Percentiles rank a stretch among this genome's conserved stretches.
phyloP scores from a whole-genome alignment of 2,113 vertebrate genomes.

The Hippocampus mohnikei region DNA sequence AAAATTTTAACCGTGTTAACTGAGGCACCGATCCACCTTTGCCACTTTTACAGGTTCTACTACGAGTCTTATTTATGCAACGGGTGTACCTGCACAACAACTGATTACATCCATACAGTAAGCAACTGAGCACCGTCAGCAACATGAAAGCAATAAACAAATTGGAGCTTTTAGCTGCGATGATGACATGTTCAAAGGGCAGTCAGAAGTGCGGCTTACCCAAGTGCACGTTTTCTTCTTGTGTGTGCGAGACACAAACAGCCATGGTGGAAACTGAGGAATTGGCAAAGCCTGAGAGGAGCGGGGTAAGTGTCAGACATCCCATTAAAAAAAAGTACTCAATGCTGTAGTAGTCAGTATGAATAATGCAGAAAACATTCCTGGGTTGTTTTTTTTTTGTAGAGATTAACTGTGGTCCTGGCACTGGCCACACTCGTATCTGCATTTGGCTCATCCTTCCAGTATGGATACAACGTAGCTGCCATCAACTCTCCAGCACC shows the following conservation, averaged over 20 bases:
- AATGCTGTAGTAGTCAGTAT: neutral
- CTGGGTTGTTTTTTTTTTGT: slow-evolving; percentile 6
- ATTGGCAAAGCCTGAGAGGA: slow-evolving; percentile 42
- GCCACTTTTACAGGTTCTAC: neutral
- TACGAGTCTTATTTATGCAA: neutral
- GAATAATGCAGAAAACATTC: slow-evolving; percentile 5
- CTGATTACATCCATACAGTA: neutral
- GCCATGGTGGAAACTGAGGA: slow-evolving; percentile 42
- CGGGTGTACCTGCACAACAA: neutral
- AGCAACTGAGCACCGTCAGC: slow-evolving; percentile 23
- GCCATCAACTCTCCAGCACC: slow-evolving; percentile 83
- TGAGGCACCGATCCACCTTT: neutral
- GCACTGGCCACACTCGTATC: slow-evolving; percentile 74
- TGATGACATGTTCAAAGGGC: slow-evolving; percentile 67
- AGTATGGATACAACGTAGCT: slow-evolving; percentile 93
- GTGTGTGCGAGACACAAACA: slow-evolving; percentile 11
- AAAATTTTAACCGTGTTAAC: neutral
- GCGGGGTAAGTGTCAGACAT: slow-evolving; percentile 59
- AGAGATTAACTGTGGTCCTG: slow-evolving; percentile 79
- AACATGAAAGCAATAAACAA: slow-evolving; percentile 12
- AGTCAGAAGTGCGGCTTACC: slow-evolving; percentile 7
- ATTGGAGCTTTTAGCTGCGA: slow-evolving; percentile 22
- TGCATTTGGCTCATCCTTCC: slow-evolving; percentile 93
- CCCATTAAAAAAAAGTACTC: neutral
- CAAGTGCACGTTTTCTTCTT: slow-evolving; percentile 12